Evolutionary conservation across 2,888 invertebrate genomes (phyloP).

Genomic region (Tigriopus californicus): DNA sequence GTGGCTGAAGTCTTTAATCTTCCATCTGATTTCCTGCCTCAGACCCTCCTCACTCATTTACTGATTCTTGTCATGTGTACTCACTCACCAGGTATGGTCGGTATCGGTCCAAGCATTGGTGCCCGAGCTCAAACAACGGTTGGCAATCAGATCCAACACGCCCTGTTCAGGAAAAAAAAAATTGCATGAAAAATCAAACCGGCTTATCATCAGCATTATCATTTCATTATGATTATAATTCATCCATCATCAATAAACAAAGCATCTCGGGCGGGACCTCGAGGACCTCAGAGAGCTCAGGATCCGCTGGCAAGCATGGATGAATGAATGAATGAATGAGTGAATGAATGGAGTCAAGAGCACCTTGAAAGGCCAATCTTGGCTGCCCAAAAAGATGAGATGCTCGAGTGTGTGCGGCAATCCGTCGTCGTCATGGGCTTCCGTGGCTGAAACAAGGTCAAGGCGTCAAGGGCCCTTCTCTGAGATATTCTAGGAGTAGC

Average conservation of each 20-base stretch:
- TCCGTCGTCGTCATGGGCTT: slow-evolving; percentile 78
- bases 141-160: slow-evolving; percentile 66
- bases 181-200: no score
- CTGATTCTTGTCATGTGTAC: no score
- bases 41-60: no score
- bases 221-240: no score
- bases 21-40: no score
- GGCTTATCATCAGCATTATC: no score
- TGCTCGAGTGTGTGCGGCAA: slow-evolving; percentile 82
- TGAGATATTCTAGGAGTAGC: background rate
- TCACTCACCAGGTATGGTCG: slow-evolving; percentile 5
- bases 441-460: slow-evolving; percentile 35
- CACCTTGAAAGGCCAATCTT: slow-evolving; percentile 61
- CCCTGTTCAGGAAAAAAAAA: slow-evolving; percentile 31
- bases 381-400: slow-evolving; percentile 71
- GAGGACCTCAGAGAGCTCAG: no score
- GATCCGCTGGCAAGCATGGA: no score
- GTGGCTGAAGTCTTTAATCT: no score
- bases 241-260: no score
- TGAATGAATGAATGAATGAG: no score
- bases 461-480: slow-evolving; percentile 35
- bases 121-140: slow-evolving; percentile 70
- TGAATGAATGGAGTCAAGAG: background rate
- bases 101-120: slow-evolving; percentile 74
- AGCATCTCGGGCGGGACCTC: no score